These are phyloP conservation scores for Tenthredo notha DNA, from an alignment of 2,888 invertebrate genomes.

Conservation along the genomic window DNA sequence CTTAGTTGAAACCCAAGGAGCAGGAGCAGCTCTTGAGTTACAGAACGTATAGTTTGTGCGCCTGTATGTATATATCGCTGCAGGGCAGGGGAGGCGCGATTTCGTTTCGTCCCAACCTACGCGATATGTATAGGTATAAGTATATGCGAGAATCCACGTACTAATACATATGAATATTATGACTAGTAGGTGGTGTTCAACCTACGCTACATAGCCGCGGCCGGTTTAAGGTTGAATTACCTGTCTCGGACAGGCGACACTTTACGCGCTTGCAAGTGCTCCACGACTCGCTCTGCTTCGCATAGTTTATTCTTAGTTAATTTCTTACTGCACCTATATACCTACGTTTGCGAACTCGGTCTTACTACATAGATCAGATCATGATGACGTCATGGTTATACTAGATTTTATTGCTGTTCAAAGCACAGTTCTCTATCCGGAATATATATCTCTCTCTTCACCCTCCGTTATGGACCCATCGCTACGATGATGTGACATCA, in stretches of 20 bases:
- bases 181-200: slow-evolving; percentile 33
- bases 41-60: slow-evolving; percentile 4
- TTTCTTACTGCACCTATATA: neutral
- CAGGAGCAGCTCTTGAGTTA: slow-evolving; percentile 47
- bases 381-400: slow-evolving; percentile 37
- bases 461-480: slow-evolving; percentile 22
- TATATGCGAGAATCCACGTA: neutral
- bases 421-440: neutral
- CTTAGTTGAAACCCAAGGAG: slow-evolving; percentile 45
- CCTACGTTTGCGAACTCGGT: neutral
- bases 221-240: slow-evolving; percentile 51
- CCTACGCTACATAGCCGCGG: slow-evolving; percentile 39
- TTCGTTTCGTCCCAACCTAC: slow-evolving; percentile 44
- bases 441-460: too few species aligned
- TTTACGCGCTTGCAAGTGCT: slow-evolving; percentile 37
- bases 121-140: neutral
- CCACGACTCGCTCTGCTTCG: slow-evolving; percentile 27
- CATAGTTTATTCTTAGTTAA: neutral
- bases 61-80: neutral
- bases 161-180: neutral
- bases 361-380: neutral
- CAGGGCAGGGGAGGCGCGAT: slow-evolving; percentile 10
- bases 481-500: slow-evolving; percentile 51
- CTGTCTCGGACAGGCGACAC: slow-evolving; percentile 51
- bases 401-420: slow-evolving; percentile 39